Evolutionary conservation across 2,797 vertebrate genomes (phyloP).

Genomic region (Urosaurus nigricauda): DNA sequence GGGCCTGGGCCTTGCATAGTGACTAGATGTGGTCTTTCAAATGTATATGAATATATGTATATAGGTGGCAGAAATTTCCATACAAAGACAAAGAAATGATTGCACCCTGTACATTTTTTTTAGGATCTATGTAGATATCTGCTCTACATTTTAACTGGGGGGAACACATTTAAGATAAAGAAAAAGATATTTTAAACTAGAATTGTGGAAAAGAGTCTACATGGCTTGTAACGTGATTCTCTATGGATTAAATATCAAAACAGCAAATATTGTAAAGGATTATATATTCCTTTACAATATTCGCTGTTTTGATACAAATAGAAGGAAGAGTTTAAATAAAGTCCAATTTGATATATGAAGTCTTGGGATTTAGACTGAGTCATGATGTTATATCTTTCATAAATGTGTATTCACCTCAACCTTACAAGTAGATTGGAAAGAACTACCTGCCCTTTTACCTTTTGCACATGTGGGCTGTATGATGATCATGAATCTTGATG

Average conservation of each 20-base stretch:
- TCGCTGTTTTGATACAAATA: neutral
- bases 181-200: neutral
- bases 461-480: neutral
- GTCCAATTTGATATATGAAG: neutral
- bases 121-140: neutral
- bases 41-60: neutral
- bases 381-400: neutral
- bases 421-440: neutral
- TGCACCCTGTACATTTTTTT: neutral
- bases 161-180: neutral
- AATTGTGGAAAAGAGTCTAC: conserved; percentile 2
- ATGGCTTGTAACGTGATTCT: neutral
- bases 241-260: neutral
- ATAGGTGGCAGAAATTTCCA: neutral
- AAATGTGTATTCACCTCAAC: neutral
- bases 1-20: neutral
- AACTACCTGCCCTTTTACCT: neutral
- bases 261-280: no score
- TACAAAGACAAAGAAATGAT: neutral
- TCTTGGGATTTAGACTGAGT: neutral
- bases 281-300: neutral
- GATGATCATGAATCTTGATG: neutral
- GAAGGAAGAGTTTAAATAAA: neutral
- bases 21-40: neutral
- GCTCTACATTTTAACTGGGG: neutral